phyloP scores from a whole-genome alignment of 2,797 vertebrate genomes.

The Neosilurus hyrtlii region DNA sequence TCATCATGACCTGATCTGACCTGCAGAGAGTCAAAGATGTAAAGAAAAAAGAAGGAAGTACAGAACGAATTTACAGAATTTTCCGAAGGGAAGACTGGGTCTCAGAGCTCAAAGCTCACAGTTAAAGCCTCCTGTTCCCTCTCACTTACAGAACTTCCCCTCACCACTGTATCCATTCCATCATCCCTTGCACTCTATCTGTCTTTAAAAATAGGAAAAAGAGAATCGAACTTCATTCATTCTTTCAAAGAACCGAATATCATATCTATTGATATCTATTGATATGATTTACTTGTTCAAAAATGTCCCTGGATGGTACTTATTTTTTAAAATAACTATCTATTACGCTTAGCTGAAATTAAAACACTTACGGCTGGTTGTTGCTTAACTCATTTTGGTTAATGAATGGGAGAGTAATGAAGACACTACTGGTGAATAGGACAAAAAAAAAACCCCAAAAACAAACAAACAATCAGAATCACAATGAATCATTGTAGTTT shows the following conservation, averaged over 20 bases:
- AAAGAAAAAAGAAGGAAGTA: neutral
- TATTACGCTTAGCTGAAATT: neutral
- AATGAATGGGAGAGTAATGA: neutral
- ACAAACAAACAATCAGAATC: neutral
- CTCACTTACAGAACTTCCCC: neutral
- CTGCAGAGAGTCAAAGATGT: conserved; percentile 28
- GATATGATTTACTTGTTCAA: no score
- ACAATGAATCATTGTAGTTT: neutral
- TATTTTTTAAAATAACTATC: no score
- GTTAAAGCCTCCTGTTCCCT: conserved; percentile 45
- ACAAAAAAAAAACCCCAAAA: neutral
- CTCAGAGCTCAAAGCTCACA: conserved; percentile 49
- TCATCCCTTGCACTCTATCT: neutral
- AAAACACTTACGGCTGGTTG: neutral
- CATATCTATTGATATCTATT: no score
- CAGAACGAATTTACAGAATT: neutral
- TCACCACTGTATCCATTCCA: neutral
- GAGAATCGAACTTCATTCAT: no score
- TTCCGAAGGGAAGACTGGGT: conserved; percentile 3
- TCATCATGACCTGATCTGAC: conserved; percentile 42
- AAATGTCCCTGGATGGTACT: no score
- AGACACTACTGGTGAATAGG: neutral
- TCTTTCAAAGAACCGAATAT: no score
- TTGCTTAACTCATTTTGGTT: neutral
- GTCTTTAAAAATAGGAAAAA: neutral